Percentiles rank a stretch among this genome's conserved stretches.
phyloP scores from a whole-genome alignment of 2,797 vertebrate species.

The Octomys mimax region DNA sequence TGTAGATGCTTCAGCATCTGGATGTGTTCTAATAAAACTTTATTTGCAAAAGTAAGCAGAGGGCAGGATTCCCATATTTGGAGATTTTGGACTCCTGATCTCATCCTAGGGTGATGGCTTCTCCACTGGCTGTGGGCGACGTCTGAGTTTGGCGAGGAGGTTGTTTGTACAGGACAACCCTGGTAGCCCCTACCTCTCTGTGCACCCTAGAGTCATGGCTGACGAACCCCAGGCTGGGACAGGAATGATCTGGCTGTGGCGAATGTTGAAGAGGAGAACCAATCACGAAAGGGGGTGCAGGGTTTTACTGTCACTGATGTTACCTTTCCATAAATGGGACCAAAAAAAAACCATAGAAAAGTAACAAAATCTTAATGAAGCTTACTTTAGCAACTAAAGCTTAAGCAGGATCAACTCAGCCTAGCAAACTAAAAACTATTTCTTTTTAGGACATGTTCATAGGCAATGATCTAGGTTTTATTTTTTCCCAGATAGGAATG shows the following conservation, averaged over 20 bases:
- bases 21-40: slow-evolving; percentile 1
- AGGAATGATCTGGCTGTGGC: background rate
- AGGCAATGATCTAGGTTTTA: background rate
- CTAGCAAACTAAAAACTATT: background rate
- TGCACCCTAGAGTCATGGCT: background rate
- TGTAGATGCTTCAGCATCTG: background rate
- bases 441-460: background rate
- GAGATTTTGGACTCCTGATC: background rate
- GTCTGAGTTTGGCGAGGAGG: background rate
- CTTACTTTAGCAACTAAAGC: background rate
- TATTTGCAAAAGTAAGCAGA: background rate
- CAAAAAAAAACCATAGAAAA: background rate
- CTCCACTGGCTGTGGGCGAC: no score
- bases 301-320: background rate
- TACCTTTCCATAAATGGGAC: background rate
- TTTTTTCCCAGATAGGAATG: background rate
- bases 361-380: background rate
- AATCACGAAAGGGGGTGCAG: background rate
- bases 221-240: background rate
- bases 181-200: background rate
- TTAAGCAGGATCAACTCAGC: background rate
- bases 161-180: background rate
- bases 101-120: background rate
- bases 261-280: no score
- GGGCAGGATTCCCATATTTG: background rate